These are phyloP conservation scores for Drosophila rellima DNA, from an alignment of 2,888 invertebrate species.

Conservation along the genomic window DNA sequence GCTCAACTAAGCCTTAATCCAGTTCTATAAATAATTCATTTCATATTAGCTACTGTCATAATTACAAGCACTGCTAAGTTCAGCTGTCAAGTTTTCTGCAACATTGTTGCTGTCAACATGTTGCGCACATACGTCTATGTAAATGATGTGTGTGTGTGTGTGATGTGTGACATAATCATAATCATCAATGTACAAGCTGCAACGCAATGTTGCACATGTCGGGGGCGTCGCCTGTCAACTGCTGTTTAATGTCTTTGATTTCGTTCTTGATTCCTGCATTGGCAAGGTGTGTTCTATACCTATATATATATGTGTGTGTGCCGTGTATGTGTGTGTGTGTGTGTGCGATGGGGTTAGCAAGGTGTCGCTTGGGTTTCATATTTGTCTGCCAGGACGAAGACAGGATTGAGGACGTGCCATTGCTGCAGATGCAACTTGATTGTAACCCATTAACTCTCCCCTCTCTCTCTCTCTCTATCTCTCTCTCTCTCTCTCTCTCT, in stretches of 20 bases:
- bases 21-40: background rate
- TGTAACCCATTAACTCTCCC: slow-evolving; percentile 25
- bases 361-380: slow-evolving; percentile 50
- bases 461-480: slow-evolving; percentile 3
- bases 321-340: slow-evolving; percentile 15
- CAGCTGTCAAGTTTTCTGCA: slow-evolving; percentile 26
- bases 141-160: background rate
- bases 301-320: slow-evolving; percentile 3
- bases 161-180: slow-evolving; percentile 33
- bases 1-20: background rate
- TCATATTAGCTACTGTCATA: background rate
- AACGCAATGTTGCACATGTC: slow-evolving; percentile 72
- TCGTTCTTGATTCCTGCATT: slow-evolving; percentile 54
- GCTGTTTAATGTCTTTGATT: slow-evolving; percentile 69
- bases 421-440: slow-evolving; percentile 71
- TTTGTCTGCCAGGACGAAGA: slow-evolving; percentile 54
- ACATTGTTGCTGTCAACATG: slow-evolving; percentile 47
- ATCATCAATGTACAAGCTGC: slow-evolving; percentile 51
- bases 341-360: slow-evolving; percentile 66
- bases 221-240: slow-evolving; percentile 74
- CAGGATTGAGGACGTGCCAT: slow-evolving; percentile 63
- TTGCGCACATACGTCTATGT: slow-evolving; percentile 5
- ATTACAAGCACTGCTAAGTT: slow-evolving; percentile 4
- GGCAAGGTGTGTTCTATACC: slow-evolving; percentile 59
- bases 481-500: background rate